Evolutionary conservation across 2,113 vertebrate species (phyloP).

Genomic region (Dipodomys spectabilis): DNA sequence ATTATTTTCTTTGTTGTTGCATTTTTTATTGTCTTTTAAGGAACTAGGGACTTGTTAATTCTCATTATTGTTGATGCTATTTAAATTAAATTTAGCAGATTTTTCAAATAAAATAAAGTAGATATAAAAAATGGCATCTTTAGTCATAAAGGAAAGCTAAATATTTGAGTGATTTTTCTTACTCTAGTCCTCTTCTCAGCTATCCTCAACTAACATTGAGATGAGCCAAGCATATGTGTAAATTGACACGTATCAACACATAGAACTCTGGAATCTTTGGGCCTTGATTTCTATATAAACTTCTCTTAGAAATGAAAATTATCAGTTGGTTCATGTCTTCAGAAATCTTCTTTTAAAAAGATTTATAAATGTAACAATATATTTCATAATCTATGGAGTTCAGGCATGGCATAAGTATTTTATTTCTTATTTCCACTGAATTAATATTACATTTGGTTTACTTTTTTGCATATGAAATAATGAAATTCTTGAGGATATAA

Average conservation of each 20-base stretch:
- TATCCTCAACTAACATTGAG: background rate
- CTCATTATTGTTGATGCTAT: background rate
- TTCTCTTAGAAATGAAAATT: conserved; percentile 16
- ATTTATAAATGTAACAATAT: too few species aligned
- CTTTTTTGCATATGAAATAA: background rate
- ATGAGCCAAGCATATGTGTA: background rate
- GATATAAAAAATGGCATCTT: background rate
- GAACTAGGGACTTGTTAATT: background rate
- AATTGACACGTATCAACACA: background rate
- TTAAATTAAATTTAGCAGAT: background rate
- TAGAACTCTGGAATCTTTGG: background rate
- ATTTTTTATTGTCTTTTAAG: background rate
- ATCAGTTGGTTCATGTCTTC: too few species aligned
- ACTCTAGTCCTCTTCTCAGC: background rate
- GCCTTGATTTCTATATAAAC: background rate
- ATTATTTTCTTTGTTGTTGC: background rate
- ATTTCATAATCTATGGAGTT: background rate
- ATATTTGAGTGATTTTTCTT: background rate
- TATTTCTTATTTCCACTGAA: background rate
- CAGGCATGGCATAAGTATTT: background rate
- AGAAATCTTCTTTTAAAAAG: background rate
- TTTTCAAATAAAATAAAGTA: conserved; percentile 15
- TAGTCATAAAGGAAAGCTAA: background rate
- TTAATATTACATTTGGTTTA: background rate
- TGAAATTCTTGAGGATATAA: background rate